phyloP scores from a whole-genome alignment of 2,888 invertebrate species.

The Monoplex corrugatus region DNA sequence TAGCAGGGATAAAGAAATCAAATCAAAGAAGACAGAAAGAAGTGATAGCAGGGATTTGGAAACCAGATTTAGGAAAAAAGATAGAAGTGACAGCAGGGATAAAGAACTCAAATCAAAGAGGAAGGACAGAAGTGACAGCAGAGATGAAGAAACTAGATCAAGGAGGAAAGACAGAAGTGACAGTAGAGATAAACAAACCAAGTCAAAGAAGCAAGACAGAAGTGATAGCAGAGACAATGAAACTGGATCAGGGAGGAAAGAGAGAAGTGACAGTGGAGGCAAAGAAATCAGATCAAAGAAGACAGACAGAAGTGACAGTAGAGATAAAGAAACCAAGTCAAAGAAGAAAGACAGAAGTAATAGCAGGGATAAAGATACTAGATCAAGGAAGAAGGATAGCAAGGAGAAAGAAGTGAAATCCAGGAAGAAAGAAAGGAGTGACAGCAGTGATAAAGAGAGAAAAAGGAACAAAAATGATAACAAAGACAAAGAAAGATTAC shows the following conservation, averaged over 20 bases:
- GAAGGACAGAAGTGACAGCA: constrained; percentile 45
- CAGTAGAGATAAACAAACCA: constrained; percentile 37
- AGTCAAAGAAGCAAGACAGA: constrained; percentile 33
- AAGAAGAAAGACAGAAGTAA: constrained; percentile 38
- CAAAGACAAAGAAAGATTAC: constrained; percentile 30
- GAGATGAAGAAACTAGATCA: neutral
- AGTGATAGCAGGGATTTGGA: constrained; percentile 8
- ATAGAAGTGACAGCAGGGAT: neutral
- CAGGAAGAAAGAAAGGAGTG: neutral
- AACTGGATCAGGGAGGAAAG: constrained; percentile 21
- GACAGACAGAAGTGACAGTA: constrained; percentile 39
- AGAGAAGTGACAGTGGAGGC: constrained; percentile 49
- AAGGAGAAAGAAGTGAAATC: neutral
- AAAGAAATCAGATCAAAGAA: constrained; percentile 37
- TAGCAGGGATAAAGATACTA: neutral
- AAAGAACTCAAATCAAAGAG: neutral
- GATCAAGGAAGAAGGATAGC: constrained; percentile 12
- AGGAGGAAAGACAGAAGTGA: constrained; percentile 37
- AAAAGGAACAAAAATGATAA: constrained; percentile 43
- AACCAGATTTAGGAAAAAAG: neutral
- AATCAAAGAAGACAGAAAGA: constrained; percentile 18
- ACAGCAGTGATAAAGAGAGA: constrained; percentile 13
- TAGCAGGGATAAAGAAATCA: constrained; percentile 45
- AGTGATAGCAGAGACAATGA: constrained; percentile 51
- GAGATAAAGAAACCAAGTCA: constrained; percentile 11